Conservation (phyloP, 2,888 invertebrate genomes). For the Ceriagrion tenellum region DNA sequence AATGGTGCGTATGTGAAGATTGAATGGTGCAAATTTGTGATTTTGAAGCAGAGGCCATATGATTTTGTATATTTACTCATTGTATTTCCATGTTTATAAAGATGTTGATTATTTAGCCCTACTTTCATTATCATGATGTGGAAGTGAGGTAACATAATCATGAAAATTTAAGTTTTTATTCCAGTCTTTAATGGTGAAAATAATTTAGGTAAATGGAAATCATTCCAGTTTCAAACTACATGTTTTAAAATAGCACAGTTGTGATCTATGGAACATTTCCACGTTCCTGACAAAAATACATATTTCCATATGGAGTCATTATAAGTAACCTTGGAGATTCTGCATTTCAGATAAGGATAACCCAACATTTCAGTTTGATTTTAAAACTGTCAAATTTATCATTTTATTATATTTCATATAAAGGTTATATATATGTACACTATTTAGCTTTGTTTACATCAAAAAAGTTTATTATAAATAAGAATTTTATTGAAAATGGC, state of each 20-base stretch:
- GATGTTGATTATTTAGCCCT: slow-evolving; percentile 15
- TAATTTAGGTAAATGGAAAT: neutral
- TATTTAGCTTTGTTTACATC: slow-evolving; percentile 14
- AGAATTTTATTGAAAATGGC: slow-evolving; percentile 55
- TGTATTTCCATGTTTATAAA: slow-evolving; percentile 39
- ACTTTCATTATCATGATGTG: neutral
- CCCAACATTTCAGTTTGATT: neutral
- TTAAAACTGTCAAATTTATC: slow-evolving; percentile 46
- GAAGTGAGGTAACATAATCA: neutral
- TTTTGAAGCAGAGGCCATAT: neutral
- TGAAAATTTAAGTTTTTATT: neutral
- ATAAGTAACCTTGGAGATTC: neutral
- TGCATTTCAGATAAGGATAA: neutral
- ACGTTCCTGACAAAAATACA: neutral
- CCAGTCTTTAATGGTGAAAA: neutral
- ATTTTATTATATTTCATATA: slow-evolving; percentile 44
- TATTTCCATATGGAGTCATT: neutral
- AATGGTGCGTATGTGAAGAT: neutral
- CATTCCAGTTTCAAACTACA: neutral
- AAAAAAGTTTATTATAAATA: slow-evolving; percentile 58
- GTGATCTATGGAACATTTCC: neutral
- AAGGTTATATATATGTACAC: slow-evolving; percentile 56
- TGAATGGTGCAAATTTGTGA: slow-evolving; percentile 25
- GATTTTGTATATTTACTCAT: slow-evolving; percentile 15
- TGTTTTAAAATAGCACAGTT: neutral